Percentiles rank a stretch among this genome's conserved stretches.
These are phyloP conservation scores for Electrona antarctica DNA, from an alignment of 2,113 vertebrate genomes.

Conservation along the genomic window DNA sequence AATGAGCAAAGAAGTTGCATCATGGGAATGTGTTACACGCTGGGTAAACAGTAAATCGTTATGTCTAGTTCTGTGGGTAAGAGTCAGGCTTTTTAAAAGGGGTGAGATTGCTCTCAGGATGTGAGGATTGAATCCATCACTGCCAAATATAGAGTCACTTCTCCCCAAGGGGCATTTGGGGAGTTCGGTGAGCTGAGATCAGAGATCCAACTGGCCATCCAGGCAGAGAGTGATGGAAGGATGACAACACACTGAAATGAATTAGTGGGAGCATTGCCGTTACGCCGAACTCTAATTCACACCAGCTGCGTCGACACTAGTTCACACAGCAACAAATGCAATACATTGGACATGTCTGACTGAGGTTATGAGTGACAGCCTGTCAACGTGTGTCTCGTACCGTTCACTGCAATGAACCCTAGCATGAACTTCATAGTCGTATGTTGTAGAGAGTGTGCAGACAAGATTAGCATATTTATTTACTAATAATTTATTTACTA, in stretches of 20 bases:
- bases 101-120: constrained; percentile 51
- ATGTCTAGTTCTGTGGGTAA: constrained; percentile 15
- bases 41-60: constrained; percentile 43
- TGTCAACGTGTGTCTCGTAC: no score
- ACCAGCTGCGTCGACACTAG: no score
- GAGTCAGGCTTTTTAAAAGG: constrained; percentile 41
- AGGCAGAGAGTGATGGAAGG: constrained; percentile 17
- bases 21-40: constrained; percentile 39
- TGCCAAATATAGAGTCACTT: constrained; percentile 51
- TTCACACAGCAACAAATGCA: no score
- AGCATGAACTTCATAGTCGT: no score
- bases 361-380: no score
- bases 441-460: no score
- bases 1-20: constrained; percentile 49
- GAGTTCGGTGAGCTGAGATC: constrained; percentile 25
- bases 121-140: constrained; percentile 36
- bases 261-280: not conserved
- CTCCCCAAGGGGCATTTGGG: constrained; percentile 20
- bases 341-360: no score
- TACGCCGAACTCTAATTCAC: not conserved
- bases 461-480: not conserved
- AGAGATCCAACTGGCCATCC: constrained; percentile 17
- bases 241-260: constrained; percentile 3
- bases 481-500: no score
- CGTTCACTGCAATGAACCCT: no score